Evolutionary conservation across 2,797 vertebrate species (phyloP), one percentile per base, ranked within the genome.

Genomic region (Phylloscopus collybita): DNA sequence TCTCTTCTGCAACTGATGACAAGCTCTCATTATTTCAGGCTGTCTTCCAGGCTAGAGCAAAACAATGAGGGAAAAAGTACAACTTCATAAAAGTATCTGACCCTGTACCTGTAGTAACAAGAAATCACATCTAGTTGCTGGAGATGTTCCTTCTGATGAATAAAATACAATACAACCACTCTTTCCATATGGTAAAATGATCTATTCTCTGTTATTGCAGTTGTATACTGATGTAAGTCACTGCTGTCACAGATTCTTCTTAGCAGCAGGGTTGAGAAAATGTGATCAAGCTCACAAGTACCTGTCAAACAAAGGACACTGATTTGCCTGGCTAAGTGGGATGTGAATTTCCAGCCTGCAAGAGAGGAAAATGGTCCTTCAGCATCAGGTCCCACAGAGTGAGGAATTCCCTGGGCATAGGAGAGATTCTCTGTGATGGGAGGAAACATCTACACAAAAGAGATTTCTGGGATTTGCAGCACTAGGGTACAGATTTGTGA

Each of bases 11-110:
- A 80, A 7, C 5, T 30, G 44, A 73, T 49, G 20, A 73, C 80
- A 59, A 81, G 13, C 8, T 66, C 18, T 87, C 79, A 56, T 66
- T 87, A 70, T 67, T 92, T 74, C 64, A 80, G 71, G 16, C 34
- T 80, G 38, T 62, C 36, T 70, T 73, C 47, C 20, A 51, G 53
- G 26, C 17, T 6, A 82, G 30, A 72, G 21, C 18, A 67, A 64
- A n/a, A 85, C 18, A 76, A 72, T 5, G 6, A 19, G 19, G 27
- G 38, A 22, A 66, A 83, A 86, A 65, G 8, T 7, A 57, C 9
- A 65, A 59, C 32, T 80, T 76, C 51, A 61, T 65, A 6, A 5
- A 62, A 80, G 14, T 20, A 60, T 49, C 27, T 85, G n/a, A 70
- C 15, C 11, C 66, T 45, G 19, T 44, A 59, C 18, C 25, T 66